Evolutionary conservation across 2,797 vertebrate genomes (phyloP).

Genomic region (Thunnus albacares): DNA sequence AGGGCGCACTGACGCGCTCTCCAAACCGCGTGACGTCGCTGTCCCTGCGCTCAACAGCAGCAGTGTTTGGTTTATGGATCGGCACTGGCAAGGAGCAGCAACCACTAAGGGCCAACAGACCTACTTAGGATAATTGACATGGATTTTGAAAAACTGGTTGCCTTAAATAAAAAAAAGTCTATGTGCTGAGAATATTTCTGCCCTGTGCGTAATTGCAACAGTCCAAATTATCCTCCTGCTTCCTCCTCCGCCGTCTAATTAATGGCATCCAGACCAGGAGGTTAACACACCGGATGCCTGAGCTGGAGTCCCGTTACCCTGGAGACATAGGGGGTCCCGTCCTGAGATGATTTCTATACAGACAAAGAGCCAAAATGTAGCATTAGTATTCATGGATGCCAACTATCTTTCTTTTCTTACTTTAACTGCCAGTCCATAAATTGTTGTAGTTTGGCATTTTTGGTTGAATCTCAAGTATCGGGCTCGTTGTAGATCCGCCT

Average conservation of each 20-base stretch:
- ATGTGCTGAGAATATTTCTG: neutral
- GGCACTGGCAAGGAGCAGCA: slow-evolving; percentile 14
- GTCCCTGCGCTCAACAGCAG: slow-evolving; percentile 29
- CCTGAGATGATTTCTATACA: slow-evolving; percentile 51
- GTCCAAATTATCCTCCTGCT: neutral
- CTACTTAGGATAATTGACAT: slow-evolving; percentile 28
- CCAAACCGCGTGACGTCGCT: slow-evolving; percentile 68
- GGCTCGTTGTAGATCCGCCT: neutral
- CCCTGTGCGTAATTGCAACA: neutral
- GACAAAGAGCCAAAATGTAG: slow-evolving; percentile 56
- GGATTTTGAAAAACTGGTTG: slow-evolving; percentile 22
- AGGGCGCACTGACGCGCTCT: slow-evolving; percentile 65
- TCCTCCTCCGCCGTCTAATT: slow-evolving; percentile 46
- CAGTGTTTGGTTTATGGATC: slow-evolving; percentile 24
- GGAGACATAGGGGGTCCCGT: slow-evolving; percentile 73
- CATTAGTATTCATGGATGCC: slow-evolving; percentile 67
- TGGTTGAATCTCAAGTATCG: neutral
- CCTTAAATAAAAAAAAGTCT: neutral
- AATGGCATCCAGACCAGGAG: slow-evolving; percentile 49
- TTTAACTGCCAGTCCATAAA: neutral
- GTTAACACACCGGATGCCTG: slow-evolving; percentile 75
- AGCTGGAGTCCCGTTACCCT: slow-evolving; percentile 70
- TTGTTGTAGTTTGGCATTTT: neutral
- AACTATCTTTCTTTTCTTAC: slow-evolving; percentile 18
- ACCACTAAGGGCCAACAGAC: neutral